Evolutionary conservation across 1,140 invertebrate species (phyloP).

Genomic region (Gonatopus flavifemur): DNA sequence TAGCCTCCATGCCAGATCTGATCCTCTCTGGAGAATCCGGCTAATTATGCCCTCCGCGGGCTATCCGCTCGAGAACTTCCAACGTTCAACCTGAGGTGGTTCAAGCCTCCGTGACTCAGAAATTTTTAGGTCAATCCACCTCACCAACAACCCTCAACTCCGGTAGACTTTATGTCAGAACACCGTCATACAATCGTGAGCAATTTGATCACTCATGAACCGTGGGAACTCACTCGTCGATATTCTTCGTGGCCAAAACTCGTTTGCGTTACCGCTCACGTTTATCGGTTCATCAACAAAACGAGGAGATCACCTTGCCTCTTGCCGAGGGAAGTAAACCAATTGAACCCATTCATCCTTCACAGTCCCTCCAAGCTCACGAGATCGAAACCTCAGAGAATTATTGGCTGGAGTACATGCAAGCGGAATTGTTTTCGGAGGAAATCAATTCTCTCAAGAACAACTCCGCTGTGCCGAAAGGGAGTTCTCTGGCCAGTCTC

Average conservation of each 20-base stretch:
- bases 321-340: neutral
- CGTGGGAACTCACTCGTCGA: neutral
- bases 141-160: no score
- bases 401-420: neutral
- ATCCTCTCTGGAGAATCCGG: no score
- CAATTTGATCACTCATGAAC: neutral
- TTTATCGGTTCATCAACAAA: neutral
- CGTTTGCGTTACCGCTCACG: neutral
- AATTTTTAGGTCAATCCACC: no score
- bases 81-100: no score
- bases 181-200: no score
- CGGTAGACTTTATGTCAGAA: no score
- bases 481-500: neutral
- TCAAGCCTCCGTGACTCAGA: no score
- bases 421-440: neutral
- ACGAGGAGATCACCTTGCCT: neutral
- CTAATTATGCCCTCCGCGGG: no score
- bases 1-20: no score
- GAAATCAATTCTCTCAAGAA: neutral
- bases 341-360: neutral
- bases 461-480: neutral
- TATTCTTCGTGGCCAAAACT: neutral
- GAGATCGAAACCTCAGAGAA: no score
- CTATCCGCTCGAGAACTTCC: no score
- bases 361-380: no score